phyloP scores from a whole-genome alignment of 64 coral and sea anemone genomes.

The Hydrozoanthus tunicans region DNA sequence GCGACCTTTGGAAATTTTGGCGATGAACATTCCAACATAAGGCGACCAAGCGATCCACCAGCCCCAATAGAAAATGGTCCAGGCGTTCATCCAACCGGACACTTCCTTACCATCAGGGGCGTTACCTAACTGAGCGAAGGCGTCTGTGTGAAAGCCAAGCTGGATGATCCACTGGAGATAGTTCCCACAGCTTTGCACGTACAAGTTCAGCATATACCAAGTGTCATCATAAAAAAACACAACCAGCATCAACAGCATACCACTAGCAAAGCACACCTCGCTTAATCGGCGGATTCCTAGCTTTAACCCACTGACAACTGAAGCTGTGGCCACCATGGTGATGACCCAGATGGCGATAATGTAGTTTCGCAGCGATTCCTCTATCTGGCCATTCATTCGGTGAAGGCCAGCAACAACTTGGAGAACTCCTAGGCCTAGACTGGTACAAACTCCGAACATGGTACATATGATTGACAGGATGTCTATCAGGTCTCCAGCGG shows the following conservation, averaged over 20 bases:
- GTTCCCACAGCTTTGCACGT: conserved; percentile 12
- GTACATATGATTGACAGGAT: conserved; percentile 6
- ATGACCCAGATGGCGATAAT: conserved; percentile 20
- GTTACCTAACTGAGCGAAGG: conserved; percentile 25
- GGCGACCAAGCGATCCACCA: conserved; percentile 35
- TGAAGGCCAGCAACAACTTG: conserved; percentile 20
- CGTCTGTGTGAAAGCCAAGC: conserved; percentile 15
- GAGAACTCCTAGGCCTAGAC: conserved; percentile 21
- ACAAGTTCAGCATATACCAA: conserved; percentile 26
- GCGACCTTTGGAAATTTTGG: conserved; percentile 20
- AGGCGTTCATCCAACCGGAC: conserved; percentile 1
- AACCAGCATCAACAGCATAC: conserved; percentile 17
- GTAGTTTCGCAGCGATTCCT: not conserved
- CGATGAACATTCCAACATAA: conserved; percentile 41
- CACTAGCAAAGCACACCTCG: conserved; percentile 10
- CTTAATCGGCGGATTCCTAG: conserved; percentile 11
- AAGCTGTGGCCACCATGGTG: not conserved
- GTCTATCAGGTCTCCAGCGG: conserved; percentile 4
- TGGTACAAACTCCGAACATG: conserved; percentile 34
- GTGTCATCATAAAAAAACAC: conserved; percentile 28
- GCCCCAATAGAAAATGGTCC: conserved; percentile 31
- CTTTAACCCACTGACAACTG: conserved; percentile 19
- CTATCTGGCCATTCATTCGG: conserved; percentile 1
- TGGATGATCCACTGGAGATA: conserved; percentile 12
- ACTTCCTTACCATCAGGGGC: conserved; percentile 19